These are phyloP conservation scores for Pontoporia blainvillei DNA, from an alignment of 2,113 vertebrate genomes.

Conservation along the genomic window DNA sequence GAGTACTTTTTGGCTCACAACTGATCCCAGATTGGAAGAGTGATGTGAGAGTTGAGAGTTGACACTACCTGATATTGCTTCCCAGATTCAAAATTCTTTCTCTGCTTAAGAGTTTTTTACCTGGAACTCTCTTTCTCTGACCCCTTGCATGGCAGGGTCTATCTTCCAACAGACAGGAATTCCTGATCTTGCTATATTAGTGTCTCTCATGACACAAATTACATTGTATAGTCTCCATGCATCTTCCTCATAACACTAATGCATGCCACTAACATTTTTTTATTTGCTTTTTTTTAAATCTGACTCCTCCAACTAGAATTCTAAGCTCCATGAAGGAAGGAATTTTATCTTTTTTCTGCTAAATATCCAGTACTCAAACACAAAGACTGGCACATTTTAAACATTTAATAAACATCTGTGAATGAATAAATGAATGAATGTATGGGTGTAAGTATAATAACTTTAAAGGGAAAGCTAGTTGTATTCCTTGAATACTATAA, in stretches of 20 bases:
- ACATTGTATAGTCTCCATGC: accelerated
- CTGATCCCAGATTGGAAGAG: background rate
- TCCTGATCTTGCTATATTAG: background rate
- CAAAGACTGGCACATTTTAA: background rate
- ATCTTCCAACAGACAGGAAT: background rate
- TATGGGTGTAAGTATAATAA: background rate
- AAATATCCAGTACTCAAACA: background rate
- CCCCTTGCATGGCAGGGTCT: background rate
- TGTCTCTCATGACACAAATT: background rate
- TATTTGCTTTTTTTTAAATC: background rate
- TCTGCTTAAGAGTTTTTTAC: background rate
- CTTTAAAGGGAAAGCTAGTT: background rate
- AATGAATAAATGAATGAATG: background rate
- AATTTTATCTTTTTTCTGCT: background rate
- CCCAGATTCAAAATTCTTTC: background rate
- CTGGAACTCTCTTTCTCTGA: background rate
- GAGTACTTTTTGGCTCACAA: background rate
- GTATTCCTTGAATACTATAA: background rate
- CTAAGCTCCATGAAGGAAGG: background rate
- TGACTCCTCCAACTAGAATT: background rate
- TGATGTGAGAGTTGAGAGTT: background rate
- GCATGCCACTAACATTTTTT: background rate
- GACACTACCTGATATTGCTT: background rate
- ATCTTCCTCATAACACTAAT: background rate
- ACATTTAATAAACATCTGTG: background rate